Base-by-base conservation (phyloP, 2,888 invertebrate species). In the Ferrisia virgata region DNA sequence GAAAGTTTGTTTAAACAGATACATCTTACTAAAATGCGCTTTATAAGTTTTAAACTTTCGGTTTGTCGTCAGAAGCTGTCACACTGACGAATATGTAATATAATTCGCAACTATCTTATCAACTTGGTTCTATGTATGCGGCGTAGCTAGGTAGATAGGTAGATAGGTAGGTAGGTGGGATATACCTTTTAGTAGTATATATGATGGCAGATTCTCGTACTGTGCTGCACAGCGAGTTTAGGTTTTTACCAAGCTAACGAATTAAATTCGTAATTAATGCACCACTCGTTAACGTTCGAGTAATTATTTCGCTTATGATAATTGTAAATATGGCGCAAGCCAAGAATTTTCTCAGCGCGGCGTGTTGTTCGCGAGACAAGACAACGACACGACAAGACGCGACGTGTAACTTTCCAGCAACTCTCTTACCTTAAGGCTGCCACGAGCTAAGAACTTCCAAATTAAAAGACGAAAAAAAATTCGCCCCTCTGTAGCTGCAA, bases 31-130 rank as follows among this genome's bases (percentile, higher is more conserved):
- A 33, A 72, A 72, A 72, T 72, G 69, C 33, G 69, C 69, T 72
- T 72, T 72, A 33, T 72, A 72, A 72, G 69, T 72, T 72, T 72
- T 72, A 72, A 72, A 72, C 69, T 72, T 72, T 72, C 69, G 69
- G 69, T 72, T 72, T 33, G 33, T 72, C 69, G 69, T 72, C 33
- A 25, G 58, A 72, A 33, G 31, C 69, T 72, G 69, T 72, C 69
- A 72, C n/a, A 33, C 69, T 33, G 69, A 72, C 69, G 69, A 72
- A 72, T 72, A 72, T 33, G 33, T 72, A 72, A 72, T 72, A 72
- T 72, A 72, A 72, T 72, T 72, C 69, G 69, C 33, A 72, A 72
- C 69, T 31, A 72, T 72, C 69, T 31, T 72, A 72, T 72, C 58
- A 58, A 58, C 43, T 47, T n/a, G 43, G 58, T 25, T 58, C 8